These are phyloP conservation scores for Melanotaenia nigrans DNA, from an alignment of 2,797 vertebrate species.

Conservation along the genomic window DNA sequence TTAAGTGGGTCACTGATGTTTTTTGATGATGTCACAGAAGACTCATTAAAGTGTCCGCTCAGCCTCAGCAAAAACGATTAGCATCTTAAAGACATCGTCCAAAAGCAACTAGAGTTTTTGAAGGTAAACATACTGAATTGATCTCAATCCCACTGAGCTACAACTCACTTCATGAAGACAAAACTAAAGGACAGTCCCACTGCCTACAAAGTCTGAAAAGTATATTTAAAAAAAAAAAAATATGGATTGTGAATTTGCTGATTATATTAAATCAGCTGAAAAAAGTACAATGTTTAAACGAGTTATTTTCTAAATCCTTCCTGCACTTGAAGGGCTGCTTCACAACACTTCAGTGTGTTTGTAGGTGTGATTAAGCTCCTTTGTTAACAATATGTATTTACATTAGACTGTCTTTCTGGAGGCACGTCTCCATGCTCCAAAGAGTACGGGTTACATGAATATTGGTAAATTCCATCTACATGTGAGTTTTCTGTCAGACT, in stretches of 20 bases:
- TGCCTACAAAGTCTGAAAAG: not conserved
- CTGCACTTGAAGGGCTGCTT: not conserved
- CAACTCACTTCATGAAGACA: not conserved
- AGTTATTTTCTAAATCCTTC: not conserved
- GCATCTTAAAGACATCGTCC: not conserved
- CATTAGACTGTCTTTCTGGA: conserved; percentile 3
- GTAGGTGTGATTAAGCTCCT: conserved; percentile 12
- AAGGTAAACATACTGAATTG: not conserved
- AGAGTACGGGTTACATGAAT: not conserved
- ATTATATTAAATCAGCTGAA: not conserved
- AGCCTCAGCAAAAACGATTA: not conserved
- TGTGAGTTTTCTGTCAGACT: conserved; percentile 17
- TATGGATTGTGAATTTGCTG: not conserved
- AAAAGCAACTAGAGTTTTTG: not conserved
- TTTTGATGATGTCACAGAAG: not conserved
- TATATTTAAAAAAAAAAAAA: not conserved
- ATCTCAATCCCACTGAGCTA: not conserved
- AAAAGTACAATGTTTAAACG: not conserved
- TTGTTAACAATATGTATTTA: conserved; percentile 10
- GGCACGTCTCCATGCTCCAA: not conserved
- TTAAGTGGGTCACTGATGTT: not conserved
- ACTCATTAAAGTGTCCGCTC: not conserved
- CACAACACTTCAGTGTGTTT: conserved; percentile 6
- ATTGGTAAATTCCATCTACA: conserved; percentile 8
- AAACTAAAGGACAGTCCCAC: not conserved